Percentiles rank a stretch among this genome's conserved stretches.
phyloP scores from a whole-genome alignment of 2,113 vertebrate species.

The Xiphias gladius region DNA sequence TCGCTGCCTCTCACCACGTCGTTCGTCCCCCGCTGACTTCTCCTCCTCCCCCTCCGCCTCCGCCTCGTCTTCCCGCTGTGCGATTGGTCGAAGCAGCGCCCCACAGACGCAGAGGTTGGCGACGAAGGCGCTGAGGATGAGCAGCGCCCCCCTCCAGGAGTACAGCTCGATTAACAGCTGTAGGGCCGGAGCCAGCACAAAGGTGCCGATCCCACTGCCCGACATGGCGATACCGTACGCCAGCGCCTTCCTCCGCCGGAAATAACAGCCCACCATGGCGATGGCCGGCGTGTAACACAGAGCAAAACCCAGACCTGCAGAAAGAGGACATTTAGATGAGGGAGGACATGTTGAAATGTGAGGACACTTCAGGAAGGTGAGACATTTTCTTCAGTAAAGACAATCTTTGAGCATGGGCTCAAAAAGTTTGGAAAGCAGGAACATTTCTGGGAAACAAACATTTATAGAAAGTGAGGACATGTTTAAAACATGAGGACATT shows the following conservation, averaged over 20 bases:
- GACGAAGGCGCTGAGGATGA: conserved; percentile 93
- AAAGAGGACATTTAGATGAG: neutral
- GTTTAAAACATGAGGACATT: no score
- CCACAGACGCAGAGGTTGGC: conserved; percentile 96
- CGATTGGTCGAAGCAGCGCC: conserved; percentile 91
- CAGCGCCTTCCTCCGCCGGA: conserved; percentile 90
- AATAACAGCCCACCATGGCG: conserved; percentile 95
- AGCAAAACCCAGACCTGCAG: conserved; percentile 92
- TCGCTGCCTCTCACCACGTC: neutral
- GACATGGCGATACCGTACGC: conserved; percentile 96
- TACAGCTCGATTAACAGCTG: conserved; percentile 94
- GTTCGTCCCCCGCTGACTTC: neutral
- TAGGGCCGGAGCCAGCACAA: conserved; percentile 92
- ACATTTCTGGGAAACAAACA: no score
- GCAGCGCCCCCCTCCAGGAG: conserved; percentile 94
- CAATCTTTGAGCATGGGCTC: no score
- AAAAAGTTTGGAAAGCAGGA: no score
- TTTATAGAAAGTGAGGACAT: no score
- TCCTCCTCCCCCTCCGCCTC: neutral
- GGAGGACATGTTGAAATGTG: neutral
- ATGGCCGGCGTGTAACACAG: conserved; percentile 95
- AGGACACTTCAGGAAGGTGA: neutral
- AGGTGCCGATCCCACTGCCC: conserved; percentile 95
- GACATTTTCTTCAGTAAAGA: no score
- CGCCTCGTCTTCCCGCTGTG: conserved; percentile 75